Conservation (phyloP, 2,113 vertebrate genomes). For the Microcebus lehilahytsara region DNA sequence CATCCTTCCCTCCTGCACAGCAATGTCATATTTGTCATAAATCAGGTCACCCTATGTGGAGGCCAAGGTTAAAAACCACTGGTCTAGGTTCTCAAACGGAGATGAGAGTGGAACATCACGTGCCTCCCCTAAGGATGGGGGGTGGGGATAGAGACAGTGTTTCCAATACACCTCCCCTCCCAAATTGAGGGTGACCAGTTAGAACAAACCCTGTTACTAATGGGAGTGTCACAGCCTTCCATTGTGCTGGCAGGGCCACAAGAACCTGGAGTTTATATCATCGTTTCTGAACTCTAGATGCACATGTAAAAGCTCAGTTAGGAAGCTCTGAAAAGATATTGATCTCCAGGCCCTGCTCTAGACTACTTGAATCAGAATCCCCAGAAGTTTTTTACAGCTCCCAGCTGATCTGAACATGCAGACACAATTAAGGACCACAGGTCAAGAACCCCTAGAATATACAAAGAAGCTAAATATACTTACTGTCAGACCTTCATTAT, state of each 20-base stretch:
- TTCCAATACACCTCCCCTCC: background rate
- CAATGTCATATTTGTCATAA: background rate
- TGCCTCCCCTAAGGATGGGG: background rate
- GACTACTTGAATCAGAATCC: background rate
- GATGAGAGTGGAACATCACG: background rate
- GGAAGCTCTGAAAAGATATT: background rate
- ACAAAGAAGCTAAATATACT: slow-evolving; percentile 71
- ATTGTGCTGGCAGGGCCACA: background rate
- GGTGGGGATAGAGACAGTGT: background rate
- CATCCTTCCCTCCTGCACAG: background rate
- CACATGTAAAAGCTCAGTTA: background rate
- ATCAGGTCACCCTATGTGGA: background rate
- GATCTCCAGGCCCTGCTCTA: background rate
- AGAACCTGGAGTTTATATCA: background rate
- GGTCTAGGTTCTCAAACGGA: background rate
- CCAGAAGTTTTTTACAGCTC: background rate
- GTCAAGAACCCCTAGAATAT: background rate
- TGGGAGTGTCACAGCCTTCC: background rate
- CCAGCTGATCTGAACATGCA: background rate
- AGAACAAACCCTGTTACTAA: background rate
- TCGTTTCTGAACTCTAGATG: background rate
- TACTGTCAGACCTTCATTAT: slow-evolving; percentile 96
- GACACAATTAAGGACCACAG: background rate
- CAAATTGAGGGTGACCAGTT: background rate
- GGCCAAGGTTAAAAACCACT: background rate